Percentiles rank a stretch among this genome's conserved stretches.
These are phyloP conservation scores for Eulemur rubriventer DNA, from an alignment of 2,797 vertebrate genomes.

Conservation along the genomic window DNA sequence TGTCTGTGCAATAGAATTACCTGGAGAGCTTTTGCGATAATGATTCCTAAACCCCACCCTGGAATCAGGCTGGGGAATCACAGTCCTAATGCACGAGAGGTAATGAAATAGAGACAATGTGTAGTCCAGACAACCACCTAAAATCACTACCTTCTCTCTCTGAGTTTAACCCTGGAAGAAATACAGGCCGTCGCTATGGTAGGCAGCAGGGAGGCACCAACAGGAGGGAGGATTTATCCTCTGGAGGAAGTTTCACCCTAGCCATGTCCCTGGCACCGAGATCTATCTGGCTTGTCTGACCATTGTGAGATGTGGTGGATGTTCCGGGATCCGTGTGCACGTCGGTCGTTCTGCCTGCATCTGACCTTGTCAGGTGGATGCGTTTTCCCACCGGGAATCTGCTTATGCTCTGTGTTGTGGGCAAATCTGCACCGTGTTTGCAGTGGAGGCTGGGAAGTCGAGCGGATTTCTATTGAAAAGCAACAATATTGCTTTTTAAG, in stretches of 20 bases:
- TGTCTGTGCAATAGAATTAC: not conserved
- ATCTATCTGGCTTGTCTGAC: not conserved
- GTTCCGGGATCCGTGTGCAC: not conserved
- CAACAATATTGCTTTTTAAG: conserved; percentile 47
- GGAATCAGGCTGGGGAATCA: not conserved
- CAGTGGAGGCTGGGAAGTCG: not conserved
- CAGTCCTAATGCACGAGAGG: not conserved
- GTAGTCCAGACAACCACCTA: not conserved
- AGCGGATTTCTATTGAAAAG: conserved; percentile 48
- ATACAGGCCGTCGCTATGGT: not conserved
- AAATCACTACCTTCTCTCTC: not conserved
- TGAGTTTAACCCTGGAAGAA: not conserved
- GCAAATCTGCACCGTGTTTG: not conserved
- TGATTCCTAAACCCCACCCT: not conserved
- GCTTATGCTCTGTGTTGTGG: not conserved
- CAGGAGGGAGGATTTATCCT: not conserved
- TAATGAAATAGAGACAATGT: not conserved
- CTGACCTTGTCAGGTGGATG: not conserved
- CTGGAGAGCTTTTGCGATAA: not conserved
- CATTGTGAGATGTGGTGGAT: not conserved
- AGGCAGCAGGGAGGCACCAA: not conserved
- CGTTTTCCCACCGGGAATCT: not conserved
- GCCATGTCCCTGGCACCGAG: fast-evolving
- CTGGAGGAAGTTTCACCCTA: not conserved
- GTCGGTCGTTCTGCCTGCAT: not conserved